A percentile compares a stretch with the other conserved stretches of the same genome.
phyloP scores from a whole-genome alignment of 2,113 vertebrate genomes.

The Poecile atricapillus region DNA sequence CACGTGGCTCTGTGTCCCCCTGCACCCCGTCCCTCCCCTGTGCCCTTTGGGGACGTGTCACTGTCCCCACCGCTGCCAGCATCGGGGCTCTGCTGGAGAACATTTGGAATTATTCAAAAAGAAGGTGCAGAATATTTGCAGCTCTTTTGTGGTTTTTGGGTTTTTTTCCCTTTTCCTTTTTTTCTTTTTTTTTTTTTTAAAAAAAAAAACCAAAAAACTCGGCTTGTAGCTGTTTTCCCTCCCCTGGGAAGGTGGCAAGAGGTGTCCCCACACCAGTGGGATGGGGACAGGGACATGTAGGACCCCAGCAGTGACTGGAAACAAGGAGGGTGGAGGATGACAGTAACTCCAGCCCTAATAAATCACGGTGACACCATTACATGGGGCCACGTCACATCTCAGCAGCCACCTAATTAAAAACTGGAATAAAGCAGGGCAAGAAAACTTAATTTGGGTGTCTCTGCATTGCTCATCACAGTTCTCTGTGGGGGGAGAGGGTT shows the following conservation, averaged over 20 bases:
- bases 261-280: accelerated
- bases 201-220: too few relatives aligned
- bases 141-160: accelerated
- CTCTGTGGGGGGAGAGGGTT: not conserved
- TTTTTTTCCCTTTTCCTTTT: too few relatives aligned
- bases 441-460: conserved; percentile 29
- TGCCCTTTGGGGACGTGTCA: accelerated
- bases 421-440: conserved; percentile 21
- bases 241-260: not conserved
- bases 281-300: not conserved
- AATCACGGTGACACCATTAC: not conserved
- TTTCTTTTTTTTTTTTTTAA: not conserved
- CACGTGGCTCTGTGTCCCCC: not conserved
- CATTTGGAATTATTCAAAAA: not conserved
- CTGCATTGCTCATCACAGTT: conserved; percentile 45
- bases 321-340: not conserved
- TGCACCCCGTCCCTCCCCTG: not conserved
- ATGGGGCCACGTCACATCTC: not conserved
- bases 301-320: accelerated
- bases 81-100: not conserved
- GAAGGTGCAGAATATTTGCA: not conserved
- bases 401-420: conserved; percentile 58
- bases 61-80: accelerated
- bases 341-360: not conserved
- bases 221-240: not conserved